These are phyloP conservation scores for Trinorchestia longiramus DNA, from an alignment of 1,140 invertebrate species.

Conservation along the genomic window DNA sequence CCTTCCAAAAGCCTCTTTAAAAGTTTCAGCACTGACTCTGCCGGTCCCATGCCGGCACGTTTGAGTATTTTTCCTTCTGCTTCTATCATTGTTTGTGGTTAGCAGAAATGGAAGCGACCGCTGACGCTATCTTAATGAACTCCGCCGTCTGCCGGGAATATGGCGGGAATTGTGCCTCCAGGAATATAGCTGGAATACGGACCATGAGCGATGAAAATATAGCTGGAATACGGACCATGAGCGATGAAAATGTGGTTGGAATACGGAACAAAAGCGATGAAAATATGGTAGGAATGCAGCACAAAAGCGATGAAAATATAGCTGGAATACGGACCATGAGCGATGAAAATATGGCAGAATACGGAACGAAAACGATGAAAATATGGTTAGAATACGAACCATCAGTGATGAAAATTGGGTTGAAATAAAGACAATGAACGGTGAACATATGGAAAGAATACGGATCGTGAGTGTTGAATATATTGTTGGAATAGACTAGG, in stretches of 20 bases:
- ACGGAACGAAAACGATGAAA: neutral
- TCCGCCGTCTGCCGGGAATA: constrained; percentile 5
- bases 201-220: neutral
- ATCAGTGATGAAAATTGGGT: neutral
- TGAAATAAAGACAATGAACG: neutral
- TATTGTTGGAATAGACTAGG: neutral
- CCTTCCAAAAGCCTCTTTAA: constrained; percentile 18
- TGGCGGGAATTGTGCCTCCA: neutral
- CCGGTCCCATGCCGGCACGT: neutral
- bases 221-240: neutral
- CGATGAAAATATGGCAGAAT: neutral
- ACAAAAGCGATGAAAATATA: neutral
- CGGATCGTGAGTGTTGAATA: neutral
- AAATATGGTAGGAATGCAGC: neutral
- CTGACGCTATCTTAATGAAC: constrained; percentile 45
- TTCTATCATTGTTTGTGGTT: constrained; percentile 35
- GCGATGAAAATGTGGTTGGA: neutral
- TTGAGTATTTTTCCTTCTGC: neutral
- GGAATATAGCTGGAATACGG: constrained; percentile 6
- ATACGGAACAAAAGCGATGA: neutral
- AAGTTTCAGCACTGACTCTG: neutral
- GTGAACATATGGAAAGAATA: neutral
- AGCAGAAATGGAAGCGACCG: constrained; percentile 41
- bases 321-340: neutral
- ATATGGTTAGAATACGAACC: neutral